Evolutionary conservation across 2,888 invertebrate species (phyloP).

Genomic region (Chalcis sispes): DNA sequence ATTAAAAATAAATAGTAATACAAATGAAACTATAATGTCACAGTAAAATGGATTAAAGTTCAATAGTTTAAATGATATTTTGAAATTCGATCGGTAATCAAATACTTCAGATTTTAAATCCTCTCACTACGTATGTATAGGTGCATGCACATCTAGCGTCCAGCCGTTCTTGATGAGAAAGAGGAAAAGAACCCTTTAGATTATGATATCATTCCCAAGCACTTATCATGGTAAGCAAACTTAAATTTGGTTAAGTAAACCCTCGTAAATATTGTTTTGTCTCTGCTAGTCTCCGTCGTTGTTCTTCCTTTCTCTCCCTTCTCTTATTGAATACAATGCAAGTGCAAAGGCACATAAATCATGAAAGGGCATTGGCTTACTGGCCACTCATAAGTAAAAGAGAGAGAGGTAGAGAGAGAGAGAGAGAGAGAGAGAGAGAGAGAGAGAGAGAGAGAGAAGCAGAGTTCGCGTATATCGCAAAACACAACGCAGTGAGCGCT

Average conservation of each 20-base stretch:
- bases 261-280: slow-evolving; percentile 72
- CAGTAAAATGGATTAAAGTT: no score
- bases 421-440: background rate
- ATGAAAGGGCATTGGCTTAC: slow-evolving; percentile 21
- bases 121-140: background rate
- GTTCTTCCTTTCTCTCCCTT: background rate
- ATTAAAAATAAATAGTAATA: no score
- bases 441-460: background rate
- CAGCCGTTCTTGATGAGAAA: background rate
- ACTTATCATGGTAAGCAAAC: slow-evolving; percentile 37
- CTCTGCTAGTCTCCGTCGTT: slow-evolving; percentile 59
- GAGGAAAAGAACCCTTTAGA: background rate
- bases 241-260: slow-evolving; percentile 50
- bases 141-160: background rate
- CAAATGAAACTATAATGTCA: no score
- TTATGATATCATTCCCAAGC: slow-evolving; percentile 11
- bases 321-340: background rate
- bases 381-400: background rate
- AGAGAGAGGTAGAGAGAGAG: slow-evolving; percentile 2
- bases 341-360: slow-evolving; percentile 40
- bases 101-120: background rate
- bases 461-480: slow-evolving; percentile 15
- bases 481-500: slow-evolving; percentile 49
- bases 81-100: no score
- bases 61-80: no score